A percentile compares a stretch with the other conserved stretches of the same genome.
Conservation (phyloP, 2,888 invertebrate genomes). For the Amiota minor region DNA sequence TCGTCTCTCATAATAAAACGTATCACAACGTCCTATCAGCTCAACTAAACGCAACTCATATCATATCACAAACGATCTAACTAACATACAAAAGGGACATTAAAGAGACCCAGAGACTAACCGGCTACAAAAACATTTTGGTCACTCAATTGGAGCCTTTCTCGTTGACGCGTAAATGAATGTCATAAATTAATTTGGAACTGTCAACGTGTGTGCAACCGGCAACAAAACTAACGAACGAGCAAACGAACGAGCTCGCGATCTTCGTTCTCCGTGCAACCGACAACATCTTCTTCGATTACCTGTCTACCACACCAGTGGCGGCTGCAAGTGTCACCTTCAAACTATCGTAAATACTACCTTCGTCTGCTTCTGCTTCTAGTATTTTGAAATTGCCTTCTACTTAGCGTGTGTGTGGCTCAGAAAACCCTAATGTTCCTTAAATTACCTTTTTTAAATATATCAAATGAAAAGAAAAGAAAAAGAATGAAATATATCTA, state of each 20-base stretch:
- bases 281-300: not conserved
- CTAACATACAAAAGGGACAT: not conserved
- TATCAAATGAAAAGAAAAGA: slow-evolving; percentile 31
- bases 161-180: slow-evolving; percentile 65
- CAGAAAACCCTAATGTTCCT: slow-evolving; percentile 63
- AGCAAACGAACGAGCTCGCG: slow-evolving; percentile 24
- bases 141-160: slow-evolving; percentile 59
- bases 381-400: too few species aligned
- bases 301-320: not conserved
- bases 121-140: slow-evolving; percentile 33
- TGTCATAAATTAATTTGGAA: slow-evolving; percentile 68
- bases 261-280: slow-evolving; percentile 31
- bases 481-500: slow-evolving; percentile 17
- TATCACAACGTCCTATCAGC: slow-evolving; percentile 28
- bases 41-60: slow-evolving; percentile 43
- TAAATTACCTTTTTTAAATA: slow-evolving; percentile 61
- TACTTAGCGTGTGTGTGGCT: slow-evolving; percentile 34
- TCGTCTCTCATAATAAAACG: not conserved
- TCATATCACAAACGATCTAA: slow-evolving; percentile 41
- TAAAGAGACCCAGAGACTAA: slow-evolving; percentile 16
- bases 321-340: slow-evolving; percentile 29
- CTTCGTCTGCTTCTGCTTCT: not conserved
- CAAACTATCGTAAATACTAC: not conserved
- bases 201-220: slow-evolving; percentile 55
- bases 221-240: slow-evolving; percentile 31